Percentiles rank a stretch among this genome's conserved stretches.
Conservation (phyloP, 1,140 invertebrate genomes). For the Papilio polytes region DNA sequence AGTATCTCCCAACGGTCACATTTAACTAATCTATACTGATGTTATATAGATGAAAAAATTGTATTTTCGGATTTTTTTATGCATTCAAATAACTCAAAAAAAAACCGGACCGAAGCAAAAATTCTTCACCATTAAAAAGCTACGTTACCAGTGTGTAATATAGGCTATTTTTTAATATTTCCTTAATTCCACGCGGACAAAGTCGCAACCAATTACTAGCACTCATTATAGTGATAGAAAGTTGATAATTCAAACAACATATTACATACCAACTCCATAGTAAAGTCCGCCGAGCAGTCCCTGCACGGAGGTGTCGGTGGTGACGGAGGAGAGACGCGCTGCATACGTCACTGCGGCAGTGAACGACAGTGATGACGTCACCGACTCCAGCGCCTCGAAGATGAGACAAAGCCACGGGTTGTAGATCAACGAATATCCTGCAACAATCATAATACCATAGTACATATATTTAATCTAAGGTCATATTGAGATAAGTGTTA, state of each 20-base stretch:
- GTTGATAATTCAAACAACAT: background rate
- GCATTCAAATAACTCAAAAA: too few relatives aligned
- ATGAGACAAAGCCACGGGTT: constrained; percentile 92
- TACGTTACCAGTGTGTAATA: too few relatives aligned
- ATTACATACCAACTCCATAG: constrained; percentile 89
- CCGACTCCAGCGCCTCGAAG: constrained; percentile 93
- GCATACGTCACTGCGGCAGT: constrained; percentile 93
- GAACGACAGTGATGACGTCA: constrained; percentile 93
- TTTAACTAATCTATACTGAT: too few relatives aligned
- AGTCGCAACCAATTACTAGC: too few relatives aligned
- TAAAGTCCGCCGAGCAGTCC: constrained; percentile 92
- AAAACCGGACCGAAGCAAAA: too few relatives aligned
- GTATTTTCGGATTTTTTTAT: too few relatives aligned
- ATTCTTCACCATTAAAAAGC: too few relatives aligned
- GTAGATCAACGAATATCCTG: constrained; percentile 92
- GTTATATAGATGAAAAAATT: too few relatives aligned
- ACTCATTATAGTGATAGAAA: too few relatives aligned
- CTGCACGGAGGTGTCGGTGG: constrained; percentile 92
- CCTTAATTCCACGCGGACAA: too few relatives aligned
- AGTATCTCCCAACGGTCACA: background rate
- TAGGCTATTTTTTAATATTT: too few relatives aligned
- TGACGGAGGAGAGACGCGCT: constrained; percentile 90
- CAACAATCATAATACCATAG: constrained; percentile 45
- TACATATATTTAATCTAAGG: background rate
- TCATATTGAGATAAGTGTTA: too few relatives aligned